These are phyloP conservation scores for Erebia epiphron DNA, from an alignment of 2,888 invertebrate genomes.

Conservation along the genomic window DNA sequence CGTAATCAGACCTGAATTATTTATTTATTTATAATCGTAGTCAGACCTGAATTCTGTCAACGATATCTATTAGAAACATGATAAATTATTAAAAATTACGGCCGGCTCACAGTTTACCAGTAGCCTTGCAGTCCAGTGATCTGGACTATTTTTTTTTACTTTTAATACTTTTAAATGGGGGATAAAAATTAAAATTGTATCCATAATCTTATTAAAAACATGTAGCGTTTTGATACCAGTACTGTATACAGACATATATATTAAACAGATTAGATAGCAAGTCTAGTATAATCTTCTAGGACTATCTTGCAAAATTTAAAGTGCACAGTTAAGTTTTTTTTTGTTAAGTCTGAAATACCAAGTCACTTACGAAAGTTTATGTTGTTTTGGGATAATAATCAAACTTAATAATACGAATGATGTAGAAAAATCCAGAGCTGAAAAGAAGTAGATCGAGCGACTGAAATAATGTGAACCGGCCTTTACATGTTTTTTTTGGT, in stretches of 20 bases:
- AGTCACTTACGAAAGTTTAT: no score
- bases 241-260: no score
- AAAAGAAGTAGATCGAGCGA: background rate
- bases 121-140: background rate
- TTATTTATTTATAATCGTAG: background rate
- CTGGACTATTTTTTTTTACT: background rate
- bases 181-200: background rate
- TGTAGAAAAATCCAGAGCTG: background rate
- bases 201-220: background rate
- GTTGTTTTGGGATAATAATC: no score
- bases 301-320: no score
- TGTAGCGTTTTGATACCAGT: background rate
- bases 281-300: background rate
- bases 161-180: no score
- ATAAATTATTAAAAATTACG: slow-evolving; percentile 6
- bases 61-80: background rate
- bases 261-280: background rate
- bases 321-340: no score
- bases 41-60: background rate
- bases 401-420: no score
- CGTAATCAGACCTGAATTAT: slow-evolving; percentile 7
- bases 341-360: no score
- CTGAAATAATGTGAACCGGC: background rate
- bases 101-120: background rate
- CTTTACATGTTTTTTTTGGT: background rate